Evolutionary conservation across 2,113 vertebrate species (phyloP).

Genomic region (Irena cyanogastra): DNA sequence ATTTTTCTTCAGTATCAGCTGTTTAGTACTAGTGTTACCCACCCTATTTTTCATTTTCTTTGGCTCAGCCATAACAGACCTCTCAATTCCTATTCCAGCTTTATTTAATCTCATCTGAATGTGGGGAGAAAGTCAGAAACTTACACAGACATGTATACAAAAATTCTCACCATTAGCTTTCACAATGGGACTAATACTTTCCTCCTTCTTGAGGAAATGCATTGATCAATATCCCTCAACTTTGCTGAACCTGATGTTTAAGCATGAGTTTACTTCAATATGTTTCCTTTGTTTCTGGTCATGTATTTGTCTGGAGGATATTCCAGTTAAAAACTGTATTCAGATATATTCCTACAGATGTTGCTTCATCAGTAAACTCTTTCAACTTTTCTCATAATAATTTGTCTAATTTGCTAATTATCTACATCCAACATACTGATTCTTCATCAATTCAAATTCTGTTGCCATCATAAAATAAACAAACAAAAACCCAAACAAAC

Average conservation of each 20-base stretch:
- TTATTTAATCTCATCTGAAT: background rate
- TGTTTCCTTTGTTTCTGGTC: background rate
- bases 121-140: background rate
- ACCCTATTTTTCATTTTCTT: background rate
- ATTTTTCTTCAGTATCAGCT: background rate
- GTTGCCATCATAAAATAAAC: background rate
- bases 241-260: background rate
- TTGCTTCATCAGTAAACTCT: background rate
- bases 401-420: background rate
- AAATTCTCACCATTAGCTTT: background rate
- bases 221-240: background rate
- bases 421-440: background rate
- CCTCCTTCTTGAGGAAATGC: background rate
- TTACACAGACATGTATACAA: background rate
- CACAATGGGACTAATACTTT: background rate
- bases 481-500: background rate
- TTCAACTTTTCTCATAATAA: background rate
- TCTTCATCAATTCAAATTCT: background rate
- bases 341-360: background rate
- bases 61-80: background rate
- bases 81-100: background rate
- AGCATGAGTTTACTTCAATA: background rate
- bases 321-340: background rate
- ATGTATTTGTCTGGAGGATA: background rate
- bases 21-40: background rate